Base-by-base conservation (phyloP, 2,797 vertebrate species). In the Tauraco hartlaubi region DNA sequence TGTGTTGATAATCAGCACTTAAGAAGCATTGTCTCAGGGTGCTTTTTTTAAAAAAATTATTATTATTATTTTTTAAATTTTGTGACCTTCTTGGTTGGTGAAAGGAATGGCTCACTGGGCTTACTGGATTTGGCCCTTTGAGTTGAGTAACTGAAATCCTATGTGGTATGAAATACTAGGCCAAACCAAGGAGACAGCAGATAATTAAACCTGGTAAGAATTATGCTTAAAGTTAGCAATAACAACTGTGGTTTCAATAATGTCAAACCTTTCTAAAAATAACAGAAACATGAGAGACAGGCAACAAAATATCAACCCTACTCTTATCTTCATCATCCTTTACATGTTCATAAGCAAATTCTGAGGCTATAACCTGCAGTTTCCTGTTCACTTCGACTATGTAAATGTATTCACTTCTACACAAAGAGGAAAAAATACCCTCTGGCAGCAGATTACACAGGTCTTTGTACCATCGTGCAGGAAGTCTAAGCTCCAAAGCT, bases 1-100 rank as follows among this genome's bases (percentile, higher is more conserved):
- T 26, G 2, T 58, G 69, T 51, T 94, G 91, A 90, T 92, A 96
- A 91, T 51, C 41, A 95, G 37, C 64, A 37, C 51, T 84, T 90
- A 51, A 29, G 31, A 46, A 82, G 3, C 14, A 2, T 71, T 92
- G 71, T 86, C 66, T 28, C 54, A 61, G 39, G 17, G 29, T 86
- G 51, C 1, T 5, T n/a, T 48, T 68, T 51, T 35, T 7, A 35
- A 35, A 35, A 35, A 35, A n/a, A 35, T 79, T 51, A 10, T 37
- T 28, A 26, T 29, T 29, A 29, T 35, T 72, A 77, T 62, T 48
- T 59, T 80, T 88, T 11, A 11, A 48, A 25, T 48, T 63, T 74
- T 83, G 29, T 31, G 44, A 39, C 66, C 33, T 91, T 7, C 51
- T 13, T 82, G 29, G 6, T 25, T 73, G 55, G 66, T 81, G 58